Conservation (phyloP, 2,888 invertebrate genomes). For the Clistopyga incitator region DNA sequence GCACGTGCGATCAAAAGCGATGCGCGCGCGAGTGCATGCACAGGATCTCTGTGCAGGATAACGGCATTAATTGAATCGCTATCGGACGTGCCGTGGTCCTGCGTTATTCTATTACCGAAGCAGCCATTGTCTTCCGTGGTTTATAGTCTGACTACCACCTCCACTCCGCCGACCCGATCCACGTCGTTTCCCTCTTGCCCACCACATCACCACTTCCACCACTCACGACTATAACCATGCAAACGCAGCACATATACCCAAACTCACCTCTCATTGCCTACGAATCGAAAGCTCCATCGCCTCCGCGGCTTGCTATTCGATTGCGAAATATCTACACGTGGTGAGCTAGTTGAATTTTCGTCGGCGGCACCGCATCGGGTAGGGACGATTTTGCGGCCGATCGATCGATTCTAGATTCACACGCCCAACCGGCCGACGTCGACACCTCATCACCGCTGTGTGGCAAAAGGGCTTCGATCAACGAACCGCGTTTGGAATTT, state of each 20-base stretch:
- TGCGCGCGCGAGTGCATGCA: conserved; percentile 70
- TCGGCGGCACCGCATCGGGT: conserved; percentile 23
- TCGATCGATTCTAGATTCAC: conserved; percentile 63
- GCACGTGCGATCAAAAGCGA: conserved; percentile 77
- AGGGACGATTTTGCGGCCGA: conserved; percentile 67
- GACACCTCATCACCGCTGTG: conserved; percentile 62
- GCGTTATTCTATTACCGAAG: conserved; percentile 82
- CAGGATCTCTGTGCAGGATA: conserved; percentile 76
- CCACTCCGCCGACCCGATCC: conserved; percentile 41
- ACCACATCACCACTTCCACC: conserved; percentile 30
- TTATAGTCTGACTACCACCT: conserved; percentile 77
- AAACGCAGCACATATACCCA: conserved; percentile 36
- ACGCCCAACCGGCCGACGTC: conserved; percentile 43
- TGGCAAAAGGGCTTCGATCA: conserved; percentile 39
- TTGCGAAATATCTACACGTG: conserved; percentile 63
- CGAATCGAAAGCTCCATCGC: conserved; percentile 36
- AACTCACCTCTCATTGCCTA: conserved; percentile 59
- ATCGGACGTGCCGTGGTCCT: conserved; percentile 80
- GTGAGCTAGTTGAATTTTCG: conserved; percentile 69
- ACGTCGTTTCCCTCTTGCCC: conserved; percentile 20
- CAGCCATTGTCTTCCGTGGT: conserved; percentile 81
- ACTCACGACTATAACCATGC: conserved; percentile 34
- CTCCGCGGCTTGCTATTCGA: conserved; percentile 47
- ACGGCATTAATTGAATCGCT: conserved; percentile 82
- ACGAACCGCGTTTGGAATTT: conserved; percentile 60